Evolutionary conservation across 2,797 vertebrate genomes (phyloP).

Genomic region (Pygocentrus nattereri): DNA sequence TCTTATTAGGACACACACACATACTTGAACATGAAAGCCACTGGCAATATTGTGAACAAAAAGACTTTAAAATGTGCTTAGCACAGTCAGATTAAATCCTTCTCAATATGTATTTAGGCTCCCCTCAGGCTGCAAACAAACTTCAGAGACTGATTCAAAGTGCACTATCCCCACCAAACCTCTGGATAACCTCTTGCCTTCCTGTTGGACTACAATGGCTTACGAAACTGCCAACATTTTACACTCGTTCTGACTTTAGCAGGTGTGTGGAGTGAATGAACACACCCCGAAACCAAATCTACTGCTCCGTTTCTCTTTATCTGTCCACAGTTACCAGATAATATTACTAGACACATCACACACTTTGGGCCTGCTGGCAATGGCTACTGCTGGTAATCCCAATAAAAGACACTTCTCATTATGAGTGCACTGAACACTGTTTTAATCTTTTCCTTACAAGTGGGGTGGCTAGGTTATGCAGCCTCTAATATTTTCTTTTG

Average conservation of each 20-base stretch:
- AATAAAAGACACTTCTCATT: neutral
- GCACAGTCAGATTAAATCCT: neutral
- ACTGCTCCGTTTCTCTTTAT: neutral
- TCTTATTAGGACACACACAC: neutral
- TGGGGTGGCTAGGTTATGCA: neutral
- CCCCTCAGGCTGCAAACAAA: neutral
- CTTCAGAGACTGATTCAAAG: neutral
- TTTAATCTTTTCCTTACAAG: too few species aligned
- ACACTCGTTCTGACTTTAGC: conserved; percentile 6
- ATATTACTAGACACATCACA: neutral
- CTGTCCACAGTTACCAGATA: neutral
- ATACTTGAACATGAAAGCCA: neutral
- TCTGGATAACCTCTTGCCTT: neutral
- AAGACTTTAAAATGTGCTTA: neutral
- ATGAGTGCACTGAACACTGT: too few species aligned
- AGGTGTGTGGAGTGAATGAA: neutral
- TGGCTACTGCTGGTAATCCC: too few species aligned
- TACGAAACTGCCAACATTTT: neutral
- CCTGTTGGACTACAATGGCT: conserved; percentile 11
- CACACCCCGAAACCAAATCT: conserved; percentile 7
- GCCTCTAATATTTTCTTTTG: neutral
- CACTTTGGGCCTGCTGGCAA: too few species aligned
- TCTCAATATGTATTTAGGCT: neutral
- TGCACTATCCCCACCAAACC: neutral
- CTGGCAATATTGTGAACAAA: neutral